These are phyloP conservation scores for Anthoscopus minutus DNA, from an alignment of 2,113 vertebrate genomes.

Conservation along the genomic window DNA sequence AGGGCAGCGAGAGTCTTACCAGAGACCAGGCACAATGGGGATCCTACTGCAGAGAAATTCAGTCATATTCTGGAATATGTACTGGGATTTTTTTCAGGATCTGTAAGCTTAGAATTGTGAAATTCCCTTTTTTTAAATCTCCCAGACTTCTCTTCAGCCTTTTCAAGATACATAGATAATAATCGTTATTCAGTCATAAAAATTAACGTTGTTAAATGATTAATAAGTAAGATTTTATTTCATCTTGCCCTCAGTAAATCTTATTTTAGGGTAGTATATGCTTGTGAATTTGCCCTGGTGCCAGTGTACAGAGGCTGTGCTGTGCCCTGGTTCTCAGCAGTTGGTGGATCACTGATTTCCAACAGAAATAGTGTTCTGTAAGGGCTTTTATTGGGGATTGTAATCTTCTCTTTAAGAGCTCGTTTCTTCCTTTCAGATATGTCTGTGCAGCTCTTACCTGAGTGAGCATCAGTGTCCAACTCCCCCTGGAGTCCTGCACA, in stretches of 20 bases:
- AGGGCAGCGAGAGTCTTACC: neutral
- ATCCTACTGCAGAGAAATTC: neutral
- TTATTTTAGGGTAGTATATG: neutral
- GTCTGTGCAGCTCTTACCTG: neutral
- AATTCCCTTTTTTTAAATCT: neutral
- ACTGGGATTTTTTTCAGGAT: fast-evolving
- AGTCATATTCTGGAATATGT: neutral
- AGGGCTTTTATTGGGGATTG: neutral
- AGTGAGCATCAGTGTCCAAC: neutral
- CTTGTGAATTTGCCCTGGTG: neutral
- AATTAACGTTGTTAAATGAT: neutral
- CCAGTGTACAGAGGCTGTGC: fast-evolving
- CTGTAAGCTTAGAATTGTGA: neutral
- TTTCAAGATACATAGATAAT: neutral
- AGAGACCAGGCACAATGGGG: neutral
- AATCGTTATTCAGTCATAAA: neutral
- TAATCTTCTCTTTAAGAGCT: neutral
- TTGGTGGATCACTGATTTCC: neutral
- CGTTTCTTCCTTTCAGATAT: neutral
- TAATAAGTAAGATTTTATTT: neutral
- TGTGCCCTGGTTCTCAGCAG: neutral
- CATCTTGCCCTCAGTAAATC: neutral
- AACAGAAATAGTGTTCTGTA: neutral
- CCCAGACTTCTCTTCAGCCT: neutral
- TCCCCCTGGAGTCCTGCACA: neutral